Base-by-base conservation (phyloP, 2,797 vertebrate genomes). In the Peromyscus nudipes region DNA sequence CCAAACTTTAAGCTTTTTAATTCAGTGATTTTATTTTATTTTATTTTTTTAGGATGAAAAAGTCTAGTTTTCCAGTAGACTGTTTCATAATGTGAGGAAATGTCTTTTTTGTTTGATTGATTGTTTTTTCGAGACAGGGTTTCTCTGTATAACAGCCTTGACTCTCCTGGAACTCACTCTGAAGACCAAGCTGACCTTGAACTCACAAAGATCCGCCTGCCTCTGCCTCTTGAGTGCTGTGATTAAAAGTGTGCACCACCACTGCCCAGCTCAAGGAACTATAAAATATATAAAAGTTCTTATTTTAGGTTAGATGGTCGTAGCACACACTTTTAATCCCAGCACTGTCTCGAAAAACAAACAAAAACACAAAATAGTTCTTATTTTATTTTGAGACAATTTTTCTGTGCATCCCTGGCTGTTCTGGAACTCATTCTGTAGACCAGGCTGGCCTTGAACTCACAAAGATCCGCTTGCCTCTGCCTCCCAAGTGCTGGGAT, bases 21-120 rank as follows among this genome's bases (percentile, higher is more conserved):
- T 81, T 10, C 4, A 94, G 52, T 57, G 75, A 10, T 88, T 94
- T 83, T 85, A 62, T 84, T 16, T 55, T 55, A 52, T 52, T 52
- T 52, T 94, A 4, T 96, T 97, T 96, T 89, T 71, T 96, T 19
- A 87, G 89, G 60, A 71, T 84, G 10, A 89, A 95, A 69, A 90
- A 29, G 9, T 92, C 9, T 96, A 52, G 21, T 57, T 92, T 94
- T 95, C 43, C 69, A 5, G 73, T 83, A 82, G 52, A 93, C 12
- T 91, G 23, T 75, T 94, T 55, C 43, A 80, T 46, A 43, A 23
- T 52, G 12, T 69, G 67, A 96, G 55, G 64, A 85, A 67, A 96
- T 97, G 92, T 86, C 37, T 95, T 91, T 69, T 69, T 71, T 65
- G 64, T 64, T 65, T 65, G 55, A 5, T 57, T 57, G 4, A 27